phyloP scores from a whole-genome alignment of 2,113 vertebrate genomes.

The Ursus arctos region DNA sequence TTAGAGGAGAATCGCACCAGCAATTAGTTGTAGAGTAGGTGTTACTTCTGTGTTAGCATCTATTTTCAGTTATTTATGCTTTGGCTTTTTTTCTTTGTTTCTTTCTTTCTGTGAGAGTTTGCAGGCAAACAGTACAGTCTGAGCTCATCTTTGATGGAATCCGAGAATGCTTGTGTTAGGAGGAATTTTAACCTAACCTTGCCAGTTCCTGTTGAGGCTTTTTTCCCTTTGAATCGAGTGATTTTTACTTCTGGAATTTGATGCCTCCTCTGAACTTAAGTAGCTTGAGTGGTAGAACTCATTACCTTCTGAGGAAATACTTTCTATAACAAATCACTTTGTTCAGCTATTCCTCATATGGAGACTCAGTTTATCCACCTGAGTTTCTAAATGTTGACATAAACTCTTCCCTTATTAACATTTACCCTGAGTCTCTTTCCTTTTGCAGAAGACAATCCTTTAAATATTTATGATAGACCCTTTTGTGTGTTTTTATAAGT shows the following conservation, averaged over 20 bases:
- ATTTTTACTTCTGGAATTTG: background rate
- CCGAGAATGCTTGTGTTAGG: background rate
- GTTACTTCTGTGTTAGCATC: slow-evolving; percentile 50
- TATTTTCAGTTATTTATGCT: slow-evolving; percentile 61
- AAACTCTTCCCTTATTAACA: background rate
- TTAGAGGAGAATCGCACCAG: slow-evolving; percentile 49
- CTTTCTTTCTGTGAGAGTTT: background rate
- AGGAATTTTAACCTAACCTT: background rate
- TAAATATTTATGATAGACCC: background rate
- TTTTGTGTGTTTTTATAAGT: background rate
- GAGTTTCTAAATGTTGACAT: background rate
- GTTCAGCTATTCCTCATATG: background rate
- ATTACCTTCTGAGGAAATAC: background rate
- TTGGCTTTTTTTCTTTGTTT: background rate
- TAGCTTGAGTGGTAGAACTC: background rate
- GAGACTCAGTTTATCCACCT: background rate
- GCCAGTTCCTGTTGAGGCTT: background rate
- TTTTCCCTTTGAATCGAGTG: background rate
- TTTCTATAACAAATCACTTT: background rate
- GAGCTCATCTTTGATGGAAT: background rate
- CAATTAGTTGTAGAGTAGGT: slow-evolving; percentile 40
- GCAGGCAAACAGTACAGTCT: background rate
- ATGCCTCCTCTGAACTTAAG: background rate
- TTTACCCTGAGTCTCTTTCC: background rate
- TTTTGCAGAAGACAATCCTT: background rate